phyloP scores from a whole-genome alignment of 2,797 vertebrate genomes.

The Tragelaphus oryx region DNA sequence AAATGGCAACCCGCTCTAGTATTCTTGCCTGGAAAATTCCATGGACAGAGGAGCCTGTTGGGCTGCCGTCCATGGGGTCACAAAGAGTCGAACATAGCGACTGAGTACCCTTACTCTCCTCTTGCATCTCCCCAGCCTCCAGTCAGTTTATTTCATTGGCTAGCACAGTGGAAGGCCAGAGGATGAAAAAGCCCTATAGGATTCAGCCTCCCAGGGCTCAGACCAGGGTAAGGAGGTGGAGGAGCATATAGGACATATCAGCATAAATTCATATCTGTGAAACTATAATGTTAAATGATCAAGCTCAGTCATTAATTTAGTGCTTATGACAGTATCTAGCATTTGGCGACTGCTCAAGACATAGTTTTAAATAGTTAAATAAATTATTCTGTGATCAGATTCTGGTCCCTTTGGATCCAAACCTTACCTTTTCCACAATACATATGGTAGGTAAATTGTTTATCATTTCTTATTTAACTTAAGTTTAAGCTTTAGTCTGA shows the following conservation, averaged over 20 bases:
- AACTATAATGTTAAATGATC: not conserved
- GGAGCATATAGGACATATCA: not conserved
- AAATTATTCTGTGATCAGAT: not conserved
- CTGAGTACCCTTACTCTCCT: not conserved
- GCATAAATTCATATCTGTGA: not conserved
- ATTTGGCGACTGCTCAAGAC: not conserved
- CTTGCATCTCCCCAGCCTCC: not conserved
- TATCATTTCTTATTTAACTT: not conserved
- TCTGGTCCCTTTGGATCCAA: not conserved
- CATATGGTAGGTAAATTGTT: not conserved
- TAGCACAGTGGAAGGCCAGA: not conserved
- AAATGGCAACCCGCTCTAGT: not conserved
- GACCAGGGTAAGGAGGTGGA: not conserved
- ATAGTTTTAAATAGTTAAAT: not conserved
- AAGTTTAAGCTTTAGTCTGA: slow-evolving; percentile 29
- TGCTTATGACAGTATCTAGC: not conserved
- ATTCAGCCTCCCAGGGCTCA: not conserved
- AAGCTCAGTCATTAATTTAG: not conserved
- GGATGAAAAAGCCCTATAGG: not conserved
- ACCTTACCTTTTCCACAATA: not conserved
- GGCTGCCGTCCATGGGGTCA: not conserved
- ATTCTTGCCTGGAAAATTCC: not conserved
- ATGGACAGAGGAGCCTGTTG: not conserved
- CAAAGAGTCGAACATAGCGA: not conserved
- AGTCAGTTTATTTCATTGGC: not conserved